A percentile compares a stretch with the other conserved stretches of the same genome.
Conservation (phyloP, 1,140 invertebrate genomes). For the Zaprionus lachaisei region DNA sequence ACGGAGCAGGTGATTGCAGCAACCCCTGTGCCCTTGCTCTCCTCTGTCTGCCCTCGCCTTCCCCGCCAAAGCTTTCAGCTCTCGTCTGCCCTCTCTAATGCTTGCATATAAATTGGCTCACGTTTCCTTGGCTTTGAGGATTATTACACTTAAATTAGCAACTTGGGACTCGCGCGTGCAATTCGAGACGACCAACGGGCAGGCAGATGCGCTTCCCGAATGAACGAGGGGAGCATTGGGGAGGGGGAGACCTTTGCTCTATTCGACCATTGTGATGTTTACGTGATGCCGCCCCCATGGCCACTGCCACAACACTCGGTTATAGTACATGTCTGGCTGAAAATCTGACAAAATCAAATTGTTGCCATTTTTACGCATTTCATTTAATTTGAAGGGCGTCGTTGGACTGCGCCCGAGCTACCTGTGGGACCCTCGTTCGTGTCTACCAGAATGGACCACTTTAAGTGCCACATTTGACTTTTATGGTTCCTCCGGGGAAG, state of each 20-base stretch:
- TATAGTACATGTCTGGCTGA: constrained; percentile 50
- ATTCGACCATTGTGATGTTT: constrained; percentile 23
- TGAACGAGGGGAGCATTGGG: neutral
- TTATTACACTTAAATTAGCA: constrained; percentile 83
- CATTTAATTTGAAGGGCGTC: constrained; percentile 79
- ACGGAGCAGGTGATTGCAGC: constrained; percentile 68
- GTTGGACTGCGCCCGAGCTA: constrained; percentile 12
- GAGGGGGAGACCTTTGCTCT: neutral
- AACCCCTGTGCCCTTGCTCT: constrained; percentile 13
- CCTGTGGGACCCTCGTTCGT: constrained; percentile 65
- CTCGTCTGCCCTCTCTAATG: constrained; percentile 64
- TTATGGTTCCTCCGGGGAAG: constrained; percentile 54
- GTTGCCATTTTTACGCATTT: constrained; percentile 83
- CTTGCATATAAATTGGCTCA: constrained; percentile 82
- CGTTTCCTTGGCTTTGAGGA: constrained; percentile 82
- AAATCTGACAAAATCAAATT: constrained; percentile 83
- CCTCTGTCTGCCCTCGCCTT: too few species aligned
- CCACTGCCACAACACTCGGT: constrained; percentile 15
- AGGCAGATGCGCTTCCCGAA: neutral
- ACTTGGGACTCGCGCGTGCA: constrained; percentile 77
- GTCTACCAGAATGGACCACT: constrained; percentile 68
- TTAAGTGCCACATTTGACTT: constrained; percentile 81
- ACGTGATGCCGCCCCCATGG: constrained; percentile 13
- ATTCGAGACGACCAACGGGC: constrained; percentile 30
- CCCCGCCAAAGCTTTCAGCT: constrained; percentile 9